Conservation (phyloP, 2,113 vertebrate genomes). For the Megaptera novaeangliae region DNA sequence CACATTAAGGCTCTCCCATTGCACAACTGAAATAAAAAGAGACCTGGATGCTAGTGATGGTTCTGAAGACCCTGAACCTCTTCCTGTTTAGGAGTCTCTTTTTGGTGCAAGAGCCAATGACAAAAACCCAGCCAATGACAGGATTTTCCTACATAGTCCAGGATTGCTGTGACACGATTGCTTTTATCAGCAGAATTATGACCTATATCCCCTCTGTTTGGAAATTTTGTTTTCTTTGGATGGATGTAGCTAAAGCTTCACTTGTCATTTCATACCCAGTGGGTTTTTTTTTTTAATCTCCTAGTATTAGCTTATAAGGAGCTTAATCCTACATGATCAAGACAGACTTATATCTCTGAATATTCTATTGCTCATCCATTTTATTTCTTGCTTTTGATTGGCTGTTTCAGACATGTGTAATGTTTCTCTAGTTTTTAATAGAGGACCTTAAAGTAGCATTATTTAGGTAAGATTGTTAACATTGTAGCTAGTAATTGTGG, state of each 20-base stretch:
- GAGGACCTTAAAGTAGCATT: background rate
- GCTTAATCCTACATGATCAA: background rate
- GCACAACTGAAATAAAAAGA: background rate
- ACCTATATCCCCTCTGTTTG: background rate
- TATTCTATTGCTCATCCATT: background rate
- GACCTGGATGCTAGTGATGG: background rate
- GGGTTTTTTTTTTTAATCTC: fast-evolving
- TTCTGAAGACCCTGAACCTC: background rate
- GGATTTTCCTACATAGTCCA: background rate
- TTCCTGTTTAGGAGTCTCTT: background rate
- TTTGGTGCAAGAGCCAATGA: background rate
- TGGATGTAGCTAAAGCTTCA: background rate
- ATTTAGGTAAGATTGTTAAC: background rate
- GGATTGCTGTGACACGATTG: background rate
- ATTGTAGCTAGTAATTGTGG: background rate
- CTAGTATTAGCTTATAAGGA: background rate
- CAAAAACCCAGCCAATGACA: background rate
- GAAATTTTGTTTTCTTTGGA: background rate
- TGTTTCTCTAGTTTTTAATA: background rate
- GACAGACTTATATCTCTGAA: background rate
- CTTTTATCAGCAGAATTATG: background rate
- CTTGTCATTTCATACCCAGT: background rate
- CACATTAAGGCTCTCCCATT: background rate
- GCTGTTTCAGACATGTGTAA: background rate
- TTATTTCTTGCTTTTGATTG: conserved; percentile 12